These are phyloP conservation scores for Ectemnius lituratus DNA, from an alignment of 2,888 invertebrate genomes.

Conservation along the genomic window DNA sequence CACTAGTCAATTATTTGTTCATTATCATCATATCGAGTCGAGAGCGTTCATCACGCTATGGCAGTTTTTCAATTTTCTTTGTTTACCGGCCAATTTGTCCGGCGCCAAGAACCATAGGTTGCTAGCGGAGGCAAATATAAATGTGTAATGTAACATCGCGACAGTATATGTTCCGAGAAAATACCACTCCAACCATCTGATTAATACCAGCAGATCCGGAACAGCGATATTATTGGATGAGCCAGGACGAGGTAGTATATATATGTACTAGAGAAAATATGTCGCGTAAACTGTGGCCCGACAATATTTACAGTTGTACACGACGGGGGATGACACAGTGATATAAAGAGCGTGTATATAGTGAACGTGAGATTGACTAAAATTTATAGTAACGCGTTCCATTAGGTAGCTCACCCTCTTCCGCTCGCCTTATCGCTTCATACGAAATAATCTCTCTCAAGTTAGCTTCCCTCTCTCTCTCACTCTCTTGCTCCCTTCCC, in stretches of 20 bases:
- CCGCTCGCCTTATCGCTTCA: slow-evolving; percentile 9
- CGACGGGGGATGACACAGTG: slow-evolving; percentile 37
- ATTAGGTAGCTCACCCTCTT: slow-evolving; percentile 1
- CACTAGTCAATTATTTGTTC: slow-evolving; percentile 29
- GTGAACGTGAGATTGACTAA: slow-evolving; percentile 35
- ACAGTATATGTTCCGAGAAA: slow-evolving; percentile 42
- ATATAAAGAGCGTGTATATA: slow-evolving; percentile 40
- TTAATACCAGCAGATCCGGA: slow-evolving; percentile 50
- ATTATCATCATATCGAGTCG: slow-evolving; percentile 35
- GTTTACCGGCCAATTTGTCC: slow-evolving; percentile 30
- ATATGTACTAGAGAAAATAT: slow-evolving; percentile 41
- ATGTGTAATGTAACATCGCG: slow-evolving; percentile 26
- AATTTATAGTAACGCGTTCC: slow-evolving; percentile 34
- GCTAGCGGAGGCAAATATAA: background rate
- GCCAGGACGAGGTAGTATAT: background rate
- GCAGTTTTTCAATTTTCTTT: slow-evolving; percentile 40
- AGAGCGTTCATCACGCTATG: slow-evolving; percentile 29
- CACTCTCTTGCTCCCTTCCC: background rate
- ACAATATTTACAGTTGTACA: slow-evolving; percentile 43
- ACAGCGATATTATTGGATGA: slow-evolving; percentile 44
- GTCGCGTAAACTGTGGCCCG: slow-evolving; percentile 28
- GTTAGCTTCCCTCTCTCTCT: no score
- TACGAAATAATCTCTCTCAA: slow-evolving; percentile 8
- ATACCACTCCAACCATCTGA: slow-evolving; percentile 47
- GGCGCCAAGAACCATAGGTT: background rate